A percentile compares a stretch with the other conserved stretches of the same genome.
phyloP scores from a whole-genome alignment of 2,888 invertebrate genomes.

The Meteorus cinctellus region DNA sequence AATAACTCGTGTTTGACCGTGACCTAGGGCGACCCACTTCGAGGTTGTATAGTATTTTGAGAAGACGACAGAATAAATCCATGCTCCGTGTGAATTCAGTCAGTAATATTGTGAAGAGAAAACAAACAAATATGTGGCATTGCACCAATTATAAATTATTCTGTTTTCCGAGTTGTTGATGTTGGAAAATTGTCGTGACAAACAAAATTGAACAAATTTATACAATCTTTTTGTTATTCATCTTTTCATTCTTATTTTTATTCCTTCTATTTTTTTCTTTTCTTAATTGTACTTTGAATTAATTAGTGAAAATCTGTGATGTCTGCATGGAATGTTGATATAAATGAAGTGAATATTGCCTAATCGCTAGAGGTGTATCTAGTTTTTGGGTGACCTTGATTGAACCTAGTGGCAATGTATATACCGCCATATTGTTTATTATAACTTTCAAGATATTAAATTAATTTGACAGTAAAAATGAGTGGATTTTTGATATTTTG shows the following conservation, averaged over 20 bases:
- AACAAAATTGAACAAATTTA: neutral
- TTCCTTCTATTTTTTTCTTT: neutral
- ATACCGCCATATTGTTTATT: neutral
- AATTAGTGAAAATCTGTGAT: neutral
- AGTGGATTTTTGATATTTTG: neutral
- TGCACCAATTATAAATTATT: neutral
- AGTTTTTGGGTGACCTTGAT: neutral
- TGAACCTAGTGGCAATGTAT: neutral
- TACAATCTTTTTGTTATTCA: neutral
- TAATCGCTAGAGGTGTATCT: neutral
- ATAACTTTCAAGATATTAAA: neutral
- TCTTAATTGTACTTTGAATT: neutral
- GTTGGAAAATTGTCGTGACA: neutral
- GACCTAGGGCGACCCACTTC: constrained; percentile 51
- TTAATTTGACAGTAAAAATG: too few species aligned
- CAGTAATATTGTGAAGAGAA: neutral
- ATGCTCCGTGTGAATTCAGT: constrained; percentile 2
- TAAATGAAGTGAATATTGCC: neutral
- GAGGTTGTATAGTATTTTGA: constrained; percentile 43
- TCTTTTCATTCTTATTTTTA: neutral
- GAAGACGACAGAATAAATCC: constrained; percentile 7
- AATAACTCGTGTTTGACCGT: constrained; percentile 45
- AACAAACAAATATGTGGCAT: neutral
- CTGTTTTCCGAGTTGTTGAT: neutral
- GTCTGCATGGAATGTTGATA: neutral